Base-by-base conservation (phyloP, 92 coral and sea anemone genomes). In the Muricea muricata region DNA sequence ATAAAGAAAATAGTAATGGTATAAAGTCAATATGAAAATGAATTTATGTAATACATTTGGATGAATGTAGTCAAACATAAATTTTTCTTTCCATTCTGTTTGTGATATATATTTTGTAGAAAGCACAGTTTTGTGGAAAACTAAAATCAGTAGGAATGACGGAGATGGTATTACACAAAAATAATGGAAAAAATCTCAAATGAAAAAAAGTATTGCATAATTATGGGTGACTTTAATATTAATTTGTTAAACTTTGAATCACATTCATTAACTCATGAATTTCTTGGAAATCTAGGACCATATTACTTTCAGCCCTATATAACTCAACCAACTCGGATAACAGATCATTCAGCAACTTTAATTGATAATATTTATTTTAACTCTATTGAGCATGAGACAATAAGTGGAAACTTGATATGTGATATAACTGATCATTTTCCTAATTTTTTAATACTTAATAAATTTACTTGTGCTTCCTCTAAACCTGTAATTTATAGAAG, bases 71-170 rank as follows among this genome's bases (percentile, higher is more conserved):
- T 61, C 11, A 61, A 23, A n/a, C n/a, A n/a, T n/a, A n/a, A n/a
- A n/a, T n/a, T 12, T 8, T 61, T 1, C 11, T 17, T 61, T 61
- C 32, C 69, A 20, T 61, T 26, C 69, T 61, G 69, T 61, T 33
- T 61, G 69, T 61, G 69, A 24, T 31, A 32, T 56, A 57, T 23
- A n/a, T 60, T 72, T 52, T 35, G 17, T 55, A 83, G 87, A 71
- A 71, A 55, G 67, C 68, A 78, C 18, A 8, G 80, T 6, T n/a
- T 30, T 24, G 54, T 83, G 87, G 87, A 83, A 83, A 83, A 83
- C 41, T 15, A 83, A 81, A 50, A 72, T 83, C 26, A 83, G 70
- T 25, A 83, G 72, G 47, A 40, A 21, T 34, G 87, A 83, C 40
- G 55, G 81, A 39, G 8, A 14, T 18, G 54, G 28, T 57, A n/a